Evolutionary conservation across 2,797 vertebrate species (phyloP), one percentile per base, ranked within the genome.

Genomic region (Tragopan temminckii): DNA sequence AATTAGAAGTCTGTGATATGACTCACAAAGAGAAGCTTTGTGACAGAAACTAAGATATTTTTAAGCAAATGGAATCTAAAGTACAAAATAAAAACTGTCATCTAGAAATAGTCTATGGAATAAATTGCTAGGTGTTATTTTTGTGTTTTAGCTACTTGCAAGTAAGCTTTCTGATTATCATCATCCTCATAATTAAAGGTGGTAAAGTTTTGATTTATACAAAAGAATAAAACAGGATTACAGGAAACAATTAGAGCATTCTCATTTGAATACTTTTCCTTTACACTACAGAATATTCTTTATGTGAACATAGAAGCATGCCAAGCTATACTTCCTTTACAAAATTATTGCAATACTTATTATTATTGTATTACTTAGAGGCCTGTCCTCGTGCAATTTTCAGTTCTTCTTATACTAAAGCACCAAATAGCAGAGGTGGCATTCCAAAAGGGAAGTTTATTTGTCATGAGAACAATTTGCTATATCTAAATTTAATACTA

Each of bases 11-110:
- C 68, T n/a, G 48, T 77, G 70, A 71, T 87, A 86, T 95, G 94
- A 97, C 76, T 96, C 96, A 94, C 63, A 87, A 94, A 74, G 19
- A 96, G 67, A 76, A 89, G 87, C 72, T 89, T 88, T 92, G 72
- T 93, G 90, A 85, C n/a, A 91, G 88, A 92, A 92, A 89, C 21
- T 2, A 91, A 50, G 75, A 55, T 91, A 96, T 95, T 83, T 95
- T 94, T 90, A 79, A 94, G 62, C 77, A 89, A 69, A 74, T 55
- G 15, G 61, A 80, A 31, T 88, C 91, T 69, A 36, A 93, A 92
- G 76, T 24, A 46, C 63, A 85, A 96, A 93, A 93, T 25, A 93
- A 93, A 96, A 95, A 81, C 83, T 50, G n/a, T 16, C 71, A 80
- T 77, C 25, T 75, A 89, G 59, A 88, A 92, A 81, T 33, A 77